These are phyloP conservation scores for Glyptemys insculpta DNA, from an alignment of 2,797 vertebrate species.

Conservation along the genomic window DNA sequence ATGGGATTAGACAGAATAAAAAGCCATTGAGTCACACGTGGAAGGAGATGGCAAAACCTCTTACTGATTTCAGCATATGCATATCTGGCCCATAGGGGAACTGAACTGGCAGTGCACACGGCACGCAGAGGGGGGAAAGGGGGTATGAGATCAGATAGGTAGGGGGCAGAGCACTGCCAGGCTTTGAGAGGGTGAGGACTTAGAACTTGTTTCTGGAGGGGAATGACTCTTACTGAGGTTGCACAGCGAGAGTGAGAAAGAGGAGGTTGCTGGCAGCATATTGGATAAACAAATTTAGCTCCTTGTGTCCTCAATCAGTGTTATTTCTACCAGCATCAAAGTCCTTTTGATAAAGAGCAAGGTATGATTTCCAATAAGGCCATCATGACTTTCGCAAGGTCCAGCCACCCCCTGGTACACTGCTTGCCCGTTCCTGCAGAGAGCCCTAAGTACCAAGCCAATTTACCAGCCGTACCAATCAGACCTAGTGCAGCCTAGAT, in stretches of 20 bases:
- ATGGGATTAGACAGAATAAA: rapidly evolving
- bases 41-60: background rate
- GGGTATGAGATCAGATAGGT: background rate
- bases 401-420: background rate
- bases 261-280: background rate
- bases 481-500: background rate
- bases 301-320: background rate
- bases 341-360: background rate
- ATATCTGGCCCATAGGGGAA: background rate
- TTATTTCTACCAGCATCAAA: background rate
- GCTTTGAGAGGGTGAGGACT: background rate
- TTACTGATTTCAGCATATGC: background rate
- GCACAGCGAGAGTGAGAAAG: background rate
- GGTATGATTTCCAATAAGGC: background rate
- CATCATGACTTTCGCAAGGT: background rate
- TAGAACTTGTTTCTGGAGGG: background rate
- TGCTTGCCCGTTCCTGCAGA: background rate
- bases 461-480: background rate
- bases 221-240: background rate
- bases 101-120: rapidly evolving
- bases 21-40: background rate
- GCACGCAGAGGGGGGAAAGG: background rate
- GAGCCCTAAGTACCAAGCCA: background rate
- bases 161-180: background rate
- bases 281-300: background rate